Conservation (phyloP, 2,113 vertebrate genomes). For the Menura novaehollandiae region DNA sequence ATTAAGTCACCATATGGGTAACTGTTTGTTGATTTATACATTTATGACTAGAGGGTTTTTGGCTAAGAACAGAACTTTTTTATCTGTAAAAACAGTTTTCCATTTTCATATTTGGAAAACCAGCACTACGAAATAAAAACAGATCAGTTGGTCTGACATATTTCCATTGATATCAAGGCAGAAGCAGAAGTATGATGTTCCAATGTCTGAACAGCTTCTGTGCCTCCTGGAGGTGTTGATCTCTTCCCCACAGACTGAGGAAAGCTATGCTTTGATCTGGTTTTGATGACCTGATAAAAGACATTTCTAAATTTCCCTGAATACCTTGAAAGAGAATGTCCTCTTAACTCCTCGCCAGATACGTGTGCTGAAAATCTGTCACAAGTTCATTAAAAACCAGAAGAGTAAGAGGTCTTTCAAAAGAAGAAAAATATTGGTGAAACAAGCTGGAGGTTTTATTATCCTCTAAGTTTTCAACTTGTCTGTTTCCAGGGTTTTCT, state of each 20-base stretch:
- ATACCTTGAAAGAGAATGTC: background rate
- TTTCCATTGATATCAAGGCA: background rate
- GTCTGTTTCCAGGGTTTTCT: background rate
- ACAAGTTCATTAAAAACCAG: background rate
- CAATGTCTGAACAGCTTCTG: background rate
- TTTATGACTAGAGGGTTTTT: background rate
- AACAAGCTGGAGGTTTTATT: background rate
- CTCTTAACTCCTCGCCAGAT: background rate
- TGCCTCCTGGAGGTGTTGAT: background rate
- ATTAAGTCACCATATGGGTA: background rate
- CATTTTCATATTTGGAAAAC: background rate
- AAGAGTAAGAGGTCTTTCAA: background rate
- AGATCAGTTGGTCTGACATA: background rate
- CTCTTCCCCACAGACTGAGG: background rate
- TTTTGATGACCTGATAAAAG: slow-evolving; percentile 5
- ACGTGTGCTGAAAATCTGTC: background rate
- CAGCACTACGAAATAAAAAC: background rate
- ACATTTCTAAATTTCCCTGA: background rate
- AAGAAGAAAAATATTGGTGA: background rate
- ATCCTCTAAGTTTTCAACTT: background rate
- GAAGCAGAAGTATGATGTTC: background rate
- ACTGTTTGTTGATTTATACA: background rate
- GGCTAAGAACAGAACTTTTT: background rate
- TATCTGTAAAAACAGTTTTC: background rate
- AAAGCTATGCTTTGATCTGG: background rate